A percentile compares a stretch with the other conserved stretches of the same genome.
Evolutionary conservation across 2,113 vertebrate genomes (phyloP).

Genomic region (Arvicanthis niloticus): DNA sequence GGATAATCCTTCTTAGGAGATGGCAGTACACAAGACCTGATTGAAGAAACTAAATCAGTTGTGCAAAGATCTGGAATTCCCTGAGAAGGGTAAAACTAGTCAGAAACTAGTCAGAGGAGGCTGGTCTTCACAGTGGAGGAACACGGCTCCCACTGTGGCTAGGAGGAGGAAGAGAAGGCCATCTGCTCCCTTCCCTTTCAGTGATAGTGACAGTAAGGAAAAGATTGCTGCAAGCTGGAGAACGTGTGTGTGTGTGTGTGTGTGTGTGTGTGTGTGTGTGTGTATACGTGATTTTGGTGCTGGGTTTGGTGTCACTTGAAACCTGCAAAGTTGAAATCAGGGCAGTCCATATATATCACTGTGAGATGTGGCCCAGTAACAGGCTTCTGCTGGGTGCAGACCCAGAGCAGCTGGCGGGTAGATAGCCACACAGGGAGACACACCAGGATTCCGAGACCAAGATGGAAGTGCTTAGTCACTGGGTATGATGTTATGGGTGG

Average conservation of each 20-base stretch:
- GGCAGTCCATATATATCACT: not conserved
- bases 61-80: not conserved
- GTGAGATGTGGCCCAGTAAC: not conserved
- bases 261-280: too few species aligned
- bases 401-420: too few species aligned
- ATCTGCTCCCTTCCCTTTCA: not conserved
- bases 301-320: not conserved
- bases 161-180: not conserved
- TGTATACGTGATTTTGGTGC: not conserved
- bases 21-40: not conserved
- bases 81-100: not conserved
- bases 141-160: not conserved
- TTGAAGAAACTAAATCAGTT: not conserved
- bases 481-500: not conserved
- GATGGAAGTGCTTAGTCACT: not conserved
- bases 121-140: not conserved
- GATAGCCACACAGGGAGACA: not conserved
- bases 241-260: too few species aligned
- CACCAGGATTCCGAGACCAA: not conserved
- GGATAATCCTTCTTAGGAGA: constrained; percentile 3
- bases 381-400: not conserved
- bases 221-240: not conserved
- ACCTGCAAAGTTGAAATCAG: not conserved
- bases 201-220: not conserved
- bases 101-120: not conserved